phyloP scores from a whole-genome alignment of 2,797 vertebrate species.

The Distichodus sexfasciatus region DNA sequence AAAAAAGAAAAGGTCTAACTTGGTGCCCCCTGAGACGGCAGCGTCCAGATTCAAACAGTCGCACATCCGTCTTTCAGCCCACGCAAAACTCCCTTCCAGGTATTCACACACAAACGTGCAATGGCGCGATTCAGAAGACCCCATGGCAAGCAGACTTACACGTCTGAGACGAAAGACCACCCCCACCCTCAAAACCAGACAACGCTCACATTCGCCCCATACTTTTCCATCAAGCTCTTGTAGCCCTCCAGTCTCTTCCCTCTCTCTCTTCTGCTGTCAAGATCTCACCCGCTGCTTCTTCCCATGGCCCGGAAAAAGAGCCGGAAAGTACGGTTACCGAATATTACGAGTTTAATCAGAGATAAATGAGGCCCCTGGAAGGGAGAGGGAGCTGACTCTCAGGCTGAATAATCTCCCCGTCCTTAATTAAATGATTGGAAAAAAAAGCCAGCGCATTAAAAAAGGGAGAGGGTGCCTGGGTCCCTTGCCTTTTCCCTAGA shows the following conservation, averaged over 20 bases:
- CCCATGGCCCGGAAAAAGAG: slow-evolving; percentile 40
- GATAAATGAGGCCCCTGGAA: slow-evolving; percentile 56
- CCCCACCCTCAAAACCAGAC: too few species aligned
- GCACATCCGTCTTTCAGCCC: slow-evolving; percentile 4
- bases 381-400: slow-evolving; percentile 47
- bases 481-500: slow-evolving; percentile 51
- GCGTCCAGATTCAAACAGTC: neutral
- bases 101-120: neutral
- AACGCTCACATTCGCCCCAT: too few species aligned
- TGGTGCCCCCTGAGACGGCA: neutral
- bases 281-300: neutral
- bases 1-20: slow-evolving; percentile 14
- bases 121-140: neutral
- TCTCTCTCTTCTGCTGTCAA: slow-evolving; percentile 4
- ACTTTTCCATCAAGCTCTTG: neutral
- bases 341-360: slow-evolving; percentile 57
- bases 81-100: neutral
- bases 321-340: slow-evolving; percentile 41
- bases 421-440: slow-evolving; percentile 59
- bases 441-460: slow-evolving; percentile 53
- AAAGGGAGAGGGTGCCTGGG: slow-evolving; percentile 45
- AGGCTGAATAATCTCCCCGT: slow-evolving; percentile 54
- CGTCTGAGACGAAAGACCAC: neutral
- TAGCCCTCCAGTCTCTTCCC: slow-evolving; percentile 29
- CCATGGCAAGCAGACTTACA: neutral